Base-by-base conservation (phyloP, 1,140 invertebrate species). In the Zaprionus nigranus region DNA sequence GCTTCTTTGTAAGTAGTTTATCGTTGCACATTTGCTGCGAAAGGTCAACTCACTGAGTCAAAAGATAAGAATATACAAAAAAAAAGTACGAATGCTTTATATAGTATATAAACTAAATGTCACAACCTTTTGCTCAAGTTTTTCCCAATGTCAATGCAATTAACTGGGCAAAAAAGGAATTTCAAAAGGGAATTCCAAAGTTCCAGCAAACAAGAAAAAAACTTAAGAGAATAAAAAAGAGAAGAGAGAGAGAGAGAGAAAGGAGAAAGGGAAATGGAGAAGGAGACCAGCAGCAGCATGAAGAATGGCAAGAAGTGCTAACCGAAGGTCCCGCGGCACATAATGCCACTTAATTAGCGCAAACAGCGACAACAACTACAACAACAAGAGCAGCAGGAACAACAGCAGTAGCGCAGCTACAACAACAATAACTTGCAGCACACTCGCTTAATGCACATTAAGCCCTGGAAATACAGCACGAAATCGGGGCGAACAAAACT, bases 261-360 rank as follows among this genome's bases (percentile, higher is more conserved):
- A 36, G 6, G 12, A 28, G 49, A 20, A n/a, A 36, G 6, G 12
- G 17, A 36, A 20, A 24, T 5, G 24, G 24, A 5, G 24, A 26
- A 57, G 12, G n/a, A 30, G 46, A 36, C 26, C 22, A 20, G 57
- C 17, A 54, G 46, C 30, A 20, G 57, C 26, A 46, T 54, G 38
- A 46, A 73, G 40, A 15, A 62, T 13, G 36, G 13, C 43, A 28
- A 49, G 22, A 49, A 57, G 13, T 46, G 28, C 13, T 38, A 7
- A 17, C 54, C 34, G 46, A 24, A 70, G 53, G 36, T 9, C 51
- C 15, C 53, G 15, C 46, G 53, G 53, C 53, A 69, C 58, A 61
- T 75, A 75, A 69, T 54, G 53, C 66, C 53, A 75, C 66, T 75
- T 75, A 75, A 75, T 75, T 69, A 75, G 66, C 72, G 49, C 71